These are phyloP conservation scores for Furnarius figulus DNA, from an alignment of 2,113 vertebrate genomes.

Conservation along the genomic window DNA sequence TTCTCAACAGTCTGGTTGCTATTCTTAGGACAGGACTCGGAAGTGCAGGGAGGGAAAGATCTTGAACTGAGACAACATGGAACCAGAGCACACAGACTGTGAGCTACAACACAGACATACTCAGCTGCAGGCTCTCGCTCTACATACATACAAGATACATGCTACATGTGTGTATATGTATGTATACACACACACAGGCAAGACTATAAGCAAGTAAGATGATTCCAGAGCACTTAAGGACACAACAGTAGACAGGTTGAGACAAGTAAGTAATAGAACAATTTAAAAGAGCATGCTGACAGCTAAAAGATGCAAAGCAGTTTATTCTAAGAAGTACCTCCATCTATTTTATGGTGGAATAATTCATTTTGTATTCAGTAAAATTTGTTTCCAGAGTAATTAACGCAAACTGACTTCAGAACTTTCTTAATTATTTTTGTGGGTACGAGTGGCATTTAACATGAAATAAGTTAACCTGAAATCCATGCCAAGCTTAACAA, in stretches of 20 bases:
- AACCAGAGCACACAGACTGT: background rate
- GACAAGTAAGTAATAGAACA: constrained; percentile 26
- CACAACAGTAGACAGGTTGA: constrained; percentile 27
- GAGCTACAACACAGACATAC: background rate
- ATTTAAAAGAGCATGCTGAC: background rate
- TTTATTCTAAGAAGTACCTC: constrained; percentile 32
- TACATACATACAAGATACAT: background rate
- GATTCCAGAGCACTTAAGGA: constrained; percentile 42
- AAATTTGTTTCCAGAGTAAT: constrained; percentile 31
- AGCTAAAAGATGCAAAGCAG: constrained; percentile 46
- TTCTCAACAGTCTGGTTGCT: background rate
- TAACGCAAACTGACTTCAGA: background rate
- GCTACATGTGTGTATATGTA: background rate
- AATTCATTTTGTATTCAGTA: constrained; percentile 8
- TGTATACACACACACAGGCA: background rate
- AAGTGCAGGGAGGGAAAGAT: background rate
- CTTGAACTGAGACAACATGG: background rate
- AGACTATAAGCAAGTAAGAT: background rate
- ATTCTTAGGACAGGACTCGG: background rate
- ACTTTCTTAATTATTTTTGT: constrained; percentile 14
- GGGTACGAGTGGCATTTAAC: background rate
- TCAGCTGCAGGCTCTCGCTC: accelerated
- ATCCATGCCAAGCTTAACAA: constrained; percentile 2
- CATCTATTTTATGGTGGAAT: background rate
- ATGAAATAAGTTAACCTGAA: background rate